phyloP scores from a whole-genome alignment of 2,797 vertebrate species.

The Tokudaia tokunoshimensis region DNA sequence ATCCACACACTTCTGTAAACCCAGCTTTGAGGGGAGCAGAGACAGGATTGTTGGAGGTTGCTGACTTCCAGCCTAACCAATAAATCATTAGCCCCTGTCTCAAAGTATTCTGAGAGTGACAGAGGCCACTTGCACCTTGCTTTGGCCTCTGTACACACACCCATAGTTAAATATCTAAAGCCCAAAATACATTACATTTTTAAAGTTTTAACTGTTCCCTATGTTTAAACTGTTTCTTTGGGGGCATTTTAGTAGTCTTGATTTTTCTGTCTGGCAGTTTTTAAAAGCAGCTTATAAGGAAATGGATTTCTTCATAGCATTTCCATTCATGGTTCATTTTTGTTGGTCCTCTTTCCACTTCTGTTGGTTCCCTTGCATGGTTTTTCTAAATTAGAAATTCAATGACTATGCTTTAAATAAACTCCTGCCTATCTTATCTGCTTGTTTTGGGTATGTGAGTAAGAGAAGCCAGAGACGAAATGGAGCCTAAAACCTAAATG shows the following conservation, averaged over 20 bases:
- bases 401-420: constrained; percentile 63
- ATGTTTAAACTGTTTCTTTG: constrained; percentile 62
- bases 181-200: not conserved
- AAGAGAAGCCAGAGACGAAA: constrained; percentile 35
- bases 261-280: constrained; percentile 52
- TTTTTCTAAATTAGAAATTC: constrained; percentile 56
- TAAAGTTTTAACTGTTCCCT: not conserved
- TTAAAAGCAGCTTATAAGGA: not conserved
- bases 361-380: not conserved
- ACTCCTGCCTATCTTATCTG: not conserved
- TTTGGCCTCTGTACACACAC: not conserved
- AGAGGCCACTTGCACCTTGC: not conserved
- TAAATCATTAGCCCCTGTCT: not conserved
- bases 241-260: constrained; percentile 4
- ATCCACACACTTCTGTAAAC: not conserved
- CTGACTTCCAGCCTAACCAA: not conserved
- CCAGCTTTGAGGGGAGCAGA: not conserved
- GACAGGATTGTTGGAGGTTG: not conserved
- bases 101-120: not conserved
- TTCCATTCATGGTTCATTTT: not conserved
- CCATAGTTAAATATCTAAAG: not conserved
- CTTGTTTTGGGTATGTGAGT: constrained; percentile 5
- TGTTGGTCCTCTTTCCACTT: not conserved
- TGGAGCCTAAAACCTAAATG: constrained; percentile 51
- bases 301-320: not conserved